Conservation (phyloP, 2,113 vertebrate genomes). For the Theristicus caerulescens region DNA sequence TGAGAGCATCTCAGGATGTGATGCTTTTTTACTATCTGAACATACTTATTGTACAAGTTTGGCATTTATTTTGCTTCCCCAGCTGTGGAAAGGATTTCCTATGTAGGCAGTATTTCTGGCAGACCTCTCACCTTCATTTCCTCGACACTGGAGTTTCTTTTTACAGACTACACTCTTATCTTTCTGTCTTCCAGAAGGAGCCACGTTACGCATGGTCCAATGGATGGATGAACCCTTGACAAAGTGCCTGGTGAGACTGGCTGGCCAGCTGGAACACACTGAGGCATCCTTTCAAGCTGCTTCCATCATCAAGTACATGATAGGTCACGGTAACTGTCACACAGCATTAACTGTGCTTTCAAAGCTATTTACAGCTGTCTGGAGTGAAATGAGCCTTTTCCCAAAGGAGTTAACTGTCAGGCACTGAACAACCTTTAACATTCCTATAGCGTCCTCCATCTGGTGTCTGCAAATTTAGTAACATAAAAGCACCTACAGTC, state of each 20-base stretch:
- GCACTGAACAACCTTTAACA: background rate
- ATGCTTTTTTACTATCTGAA: background rate
- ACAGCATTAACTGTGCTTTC: background rate
- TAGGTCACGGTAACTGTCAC: slow-evolving; percentile 44
- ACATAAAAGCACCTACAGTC: background rate
- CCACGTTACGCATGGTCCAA: background rate
- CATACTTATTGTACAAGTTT: background rate
- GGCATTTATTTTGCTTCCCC: background rate
- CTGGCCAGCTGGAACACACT: slow-evolving; percentile 37
- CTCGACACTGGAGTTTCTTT: background rate
- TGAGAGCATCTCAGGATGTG: background rate
- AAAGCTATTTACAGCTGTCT: background rate
- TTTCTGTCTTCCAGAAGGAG: slow-evolving; percentile 29
- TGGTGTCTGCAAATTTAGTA: background rate
- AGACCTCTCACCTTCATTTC: background rate
- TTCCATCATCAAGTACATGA: slow-evolving; percentile 49
- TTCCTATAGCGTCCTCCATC: background rate
- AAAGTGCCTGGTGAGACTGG: slow-evolving; percentile 55
- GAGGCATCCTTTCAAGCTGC: slow-evolving; percentile 69
- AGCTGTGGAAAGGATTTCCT: background rate
- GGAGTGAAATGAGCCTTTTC: background rate
- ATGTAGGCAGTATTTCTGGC: background rate
- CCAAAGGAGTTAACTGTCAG: background rate
- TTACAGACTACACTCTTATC: background rate
- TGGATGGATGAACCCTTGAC: slow-evolving; percentile 52